phyloP scores from a whole-genome alignment of 2,797 vertebrate species.

The Sciaenops ocellatus region DNA sequence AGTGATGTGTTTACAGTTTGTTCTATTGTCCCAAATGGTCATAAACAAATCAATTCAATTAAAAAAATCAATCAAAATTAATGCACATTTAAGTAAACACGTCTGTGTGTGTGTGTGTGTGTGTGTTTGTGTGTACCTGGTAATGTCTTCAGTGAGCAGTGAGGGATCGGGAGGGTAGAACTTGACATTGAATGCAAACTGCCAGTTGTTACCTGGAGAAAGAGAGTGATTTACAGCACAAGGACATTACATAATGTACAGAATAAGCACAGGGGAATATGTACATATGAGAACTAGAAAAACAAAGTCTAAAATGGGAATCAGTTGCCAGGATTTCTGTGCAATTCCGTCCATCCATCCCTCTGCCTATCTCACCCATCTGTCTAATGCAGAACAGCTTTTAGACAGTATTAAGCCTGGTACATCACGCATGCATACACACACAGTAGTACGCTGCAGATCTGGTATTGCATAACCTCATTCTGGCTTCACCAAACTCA shows the following conservation, averaged over 20 bases:
- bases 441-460: constrained; percentile 17
- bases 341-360: constrained; percentile 30
- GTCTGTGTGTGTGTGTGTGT: neutral
- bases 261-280: neutral
- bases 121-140: constrained; percentile 86
- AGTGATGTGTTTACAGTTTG: constrained; percentile 1
- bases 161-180: constrained; percentile 99
- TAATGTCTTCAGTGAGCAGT: constrained; percentile 96
- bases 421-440: constrained; percentile 11
- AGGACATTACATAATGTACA: neutral
- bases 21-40: neutral
- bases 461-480: constrained; percentile 50
- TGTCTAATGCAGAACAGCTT: constrained; percentile 65
- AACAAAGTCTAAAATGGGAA: neutral
- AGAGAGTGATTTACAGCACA: constrained; percentile 6
- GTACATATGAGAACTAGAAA: neutral
- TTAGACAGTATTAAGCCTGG: constrained; percentile 53
- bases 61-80: neutral
- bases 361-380: constrained; percentile 10
- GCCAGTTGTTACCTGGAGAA: constrained; percentile 92
- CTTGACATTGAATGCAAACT: constrained; percentile 96
- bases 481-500: constrained; percentile 20
- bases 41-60: neutral
- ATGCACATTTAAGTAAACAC: neutral
- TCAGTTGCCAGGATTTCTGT: neutral